Evolutionary conservation across 2,888 invertebrate species (phyloP), one percentile per base, ranked within the genome.

Genomic region (Harpalus rubripes): DNA sequence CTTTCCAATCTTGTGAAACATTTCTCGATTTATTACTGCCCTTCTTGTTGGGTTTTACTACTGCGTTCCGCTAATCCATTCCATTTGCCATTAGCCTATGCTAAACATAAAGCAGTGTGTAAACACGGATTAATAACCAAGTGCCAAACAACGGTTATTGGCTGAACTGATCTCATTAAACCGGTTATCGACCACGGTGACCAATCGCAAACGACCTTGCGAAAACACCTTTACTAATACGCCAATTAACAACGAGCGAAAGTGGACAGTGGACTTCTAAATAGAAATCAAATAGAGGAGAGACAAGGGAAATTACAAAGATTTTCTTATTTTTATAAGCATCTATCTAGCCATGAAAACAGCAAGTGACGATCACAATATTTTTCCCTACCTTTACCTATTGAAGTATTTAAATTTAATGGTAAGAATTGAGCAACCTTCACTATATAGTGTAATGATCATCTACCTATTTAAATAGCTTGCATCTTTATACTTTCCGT

Each of bases 101-200:
- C 32, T 68, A 68, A 68, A 39, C 68, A 68, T 68, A 68, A 68
- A 63, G 8, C 63, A 39, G 68, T 68, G 26, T 32, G 32, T 68
- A 68, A 68, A 41, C 68, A 68, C 41, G 32, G 68, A 68, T 68
- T 68, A 68, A 39, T 68, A 68, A 39, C 68, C 18, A 63, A 63
- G 22, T 63, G 63, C 22, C 63, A 12, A 63, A 22, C 63, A 63
- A 12, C 22, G 63, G 63, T 63, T 52, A 52, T 52, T 52, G 44
- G 44, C 44, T 63, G 22, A 5, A 10, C 22, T 22, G 63, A 10
- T 22, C 63, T 63, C 63, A 63, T 63, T 63, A 63, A 63, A 63
- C 63, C 63, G 63, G 63, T 63, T 63, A 63, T 22, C 26, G 63
- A 18, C 22, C 26, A 26, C 22, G 12, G 22, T 63, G 63, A 63